Conservation (phyloP, 2,888 invertebrate genomes). For the Sussaba pulchella region DNA sequence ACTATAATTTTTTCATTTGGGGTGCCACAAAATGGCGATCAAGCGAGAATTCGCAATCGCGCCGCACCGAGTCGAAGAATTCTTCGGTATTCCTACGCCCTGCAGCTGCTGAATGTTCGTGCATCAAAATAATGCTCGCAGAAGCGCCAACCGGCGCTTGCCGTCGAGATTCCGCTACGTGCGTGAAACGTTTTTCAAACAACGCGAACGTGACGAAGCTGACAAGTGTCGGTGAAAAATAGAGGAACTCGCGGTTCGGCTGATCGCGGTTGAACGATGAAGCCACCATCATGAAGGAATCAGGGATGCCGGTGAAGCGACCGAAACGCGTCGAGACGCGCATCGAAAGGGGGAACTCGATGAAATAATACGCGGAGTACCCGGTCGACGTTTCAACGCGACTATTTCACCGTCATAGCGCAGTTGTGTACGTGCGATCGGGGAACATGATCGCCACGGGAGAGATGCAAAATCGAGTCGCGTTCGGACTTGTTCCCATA, state of each 20-base stretch:
- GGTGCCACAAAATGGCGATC: too few relatives aligned
- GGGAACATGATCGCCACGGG: not conserved
- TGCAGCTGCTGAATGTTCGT: too few relatives aligned
- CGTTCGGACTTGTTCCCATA: constrained; percentile 26
- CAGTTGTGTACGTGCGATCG: too few relatives aligned
- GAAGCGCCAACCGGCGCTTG: constrained; percentile 4
- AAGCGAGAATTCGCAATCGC: too few relatives aligned
- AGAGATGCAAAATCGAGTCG: constrained; percentile 58
- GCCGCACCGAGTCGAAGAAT: too few relatives aligned
- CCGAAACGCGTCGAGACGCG: constrained; percentile 52
- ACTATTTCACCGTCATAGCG: not conserved
- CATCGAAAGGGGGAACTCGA: constrained; percentile 60
- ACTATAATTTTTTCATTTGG: too few relatives aligned
- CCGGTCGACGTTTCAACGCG: not conserved
- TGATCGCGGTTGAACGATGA: not conserved
- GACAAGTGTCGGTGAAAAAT: constrained; percentile 19
- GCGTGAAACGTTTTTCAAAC: not conserved
- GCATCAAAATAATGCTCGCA: not conserved
- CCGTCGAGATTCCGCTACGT: not conserved
- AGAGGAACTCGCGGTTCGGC: not conserved
- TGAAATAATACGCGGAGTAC: constrained; percentile 27
- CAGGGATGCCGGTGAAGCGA: constrained; percentile 40
- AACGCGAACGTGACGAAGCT: constrained; percentile 36
- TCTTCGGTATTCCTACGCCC: too few relatives aligned
- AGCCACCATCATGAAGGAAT: not conserved